A percentile compares a stretch with the other conserved stretches of the same genome.
Evolutionary conservation across 1,140 invertebrate species (phyloP).

Genomic region (Hydropsyche tenuis): DNA sequence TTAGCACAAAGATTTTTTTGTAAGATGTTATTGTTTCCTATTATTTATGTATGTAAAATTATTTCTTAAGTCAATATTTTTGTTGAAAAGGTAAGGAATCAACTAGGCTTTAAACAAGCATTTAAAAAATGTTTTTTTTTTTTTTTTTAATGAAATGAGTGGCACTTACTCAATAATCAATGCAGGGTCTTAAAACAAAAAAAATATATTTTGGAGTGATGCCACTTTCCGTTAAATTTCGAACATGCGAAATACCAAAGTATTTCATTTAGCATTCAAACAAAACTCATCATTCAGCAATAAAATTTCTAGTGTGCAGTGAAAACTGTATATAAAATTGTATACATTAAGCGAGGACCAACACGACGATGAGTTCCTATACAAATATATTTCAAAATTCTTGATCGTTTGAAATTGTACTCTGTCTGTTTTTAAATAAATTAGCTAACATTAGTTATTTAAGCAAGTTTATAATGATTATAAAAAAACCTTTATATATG

Average conservation of each 20-base stretch:
- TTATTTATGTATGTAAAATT: conserved; percentile 18
- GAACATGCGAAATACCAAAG: conserved; percentile 39
- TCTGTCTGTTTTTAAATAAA: conserved; percentile 40
- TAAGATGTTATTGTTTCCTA: conserved; percentile 19
- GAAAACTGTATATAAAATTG: conserved; percentile 33
- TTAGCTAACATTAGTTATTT: conserved; percentile 46
- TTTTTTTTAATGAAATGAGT: conserved; percentile 35
- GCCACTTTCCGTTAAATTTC: conserved; percentile 39
- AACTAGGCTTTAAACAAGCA: conserved; percentile 27
- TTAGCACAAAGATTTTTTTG: conserved; percentile 7
- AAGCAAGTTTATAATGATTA: conserved; percentile 49
- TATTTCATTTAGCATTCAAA: conserved; percentile 29
- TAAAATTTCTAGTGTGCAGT: conserved; percentile 31
- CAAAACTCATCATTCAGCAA: conserved; percentile 48
- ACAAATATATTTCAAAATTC: conserved; percentile 34
- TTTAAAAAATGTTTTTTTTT: background rate
- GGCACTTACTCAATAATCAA: conserved; percentile 48
- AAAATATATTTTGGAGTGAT: conserved; percentile 49
- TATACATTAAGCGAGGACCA: conserved; percentile 51
- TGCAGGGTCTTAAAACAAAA: conserved; percentile 51
- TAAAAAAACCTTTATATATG: conserved; percentile 42
- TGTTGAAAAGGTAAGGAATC: conserved; percentile 1
- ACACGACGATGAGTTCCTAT: conserved; percentile 50
- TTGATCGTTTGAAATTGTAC: conserved; percentile 42
- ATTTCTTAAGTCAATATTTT: background rate